phyloP scores from a whole-genome alignment of 2,113 vertebrate species.

The Elephas maximus region DNA sequence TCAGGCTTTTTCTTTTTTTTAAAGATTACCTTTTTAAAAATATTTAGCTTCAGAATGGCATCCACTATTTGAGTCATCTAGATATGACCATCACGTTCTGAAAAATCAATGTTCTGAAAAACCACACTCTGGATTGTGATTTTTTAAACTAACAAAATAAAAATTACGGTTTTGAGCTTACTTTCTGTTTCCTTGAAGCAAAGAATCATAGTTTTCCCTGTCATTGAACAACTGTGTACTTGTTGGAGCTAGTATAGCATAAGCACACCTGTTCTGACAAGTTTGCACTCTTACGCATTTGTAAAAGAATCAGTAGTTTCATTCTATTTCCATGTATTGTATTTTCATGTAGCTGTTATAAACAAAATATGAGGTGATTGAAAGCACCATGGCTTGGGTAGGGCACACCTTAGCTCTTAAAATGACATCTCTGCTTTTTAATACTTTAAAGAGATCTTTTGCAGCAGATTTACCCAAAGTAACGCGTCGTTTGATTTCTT shows the following conservation, averaged over 20 bases:
- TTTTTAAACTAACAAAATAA: constrained; percentile 6
- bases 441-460: too few relatives aligned
- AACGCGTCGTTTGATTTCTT: too few relatives aligned
- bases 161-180: neutral
- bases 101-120: constrained; percentile 56
- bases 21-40: constrained; percentile 26
- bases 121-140: neutral
- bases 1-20: too few relatives aligned
- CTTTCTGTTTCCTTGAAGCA: neutral
- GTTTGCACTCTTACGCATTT: neutral
- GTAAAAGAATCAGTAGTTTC: neutral
- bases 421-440: too few relatives aligned
- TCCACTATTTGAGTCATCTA: neutral
- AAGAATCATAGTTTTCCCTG: neutral
- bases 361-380: neutral
- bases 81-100: constrained; percentile 15
- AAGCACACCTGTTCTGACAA: constrained; percentile 26
- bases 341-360: constrained; percentile 31
- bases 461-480: too few relatives aligned
- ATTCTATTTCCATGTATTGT: neutral
- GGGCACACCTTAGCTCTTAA: too few relatives aligned
- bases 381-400: too few relatives aligned
- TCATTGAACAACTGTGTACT: neutral
- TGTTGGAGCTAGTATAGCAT: neutral
- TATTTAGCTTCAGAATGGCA: neutral